Evolutionary conservation across 2,113 vertebrate genomes (phyloP).

Genomic region (Pomatostomus ruficeps): DNA sequence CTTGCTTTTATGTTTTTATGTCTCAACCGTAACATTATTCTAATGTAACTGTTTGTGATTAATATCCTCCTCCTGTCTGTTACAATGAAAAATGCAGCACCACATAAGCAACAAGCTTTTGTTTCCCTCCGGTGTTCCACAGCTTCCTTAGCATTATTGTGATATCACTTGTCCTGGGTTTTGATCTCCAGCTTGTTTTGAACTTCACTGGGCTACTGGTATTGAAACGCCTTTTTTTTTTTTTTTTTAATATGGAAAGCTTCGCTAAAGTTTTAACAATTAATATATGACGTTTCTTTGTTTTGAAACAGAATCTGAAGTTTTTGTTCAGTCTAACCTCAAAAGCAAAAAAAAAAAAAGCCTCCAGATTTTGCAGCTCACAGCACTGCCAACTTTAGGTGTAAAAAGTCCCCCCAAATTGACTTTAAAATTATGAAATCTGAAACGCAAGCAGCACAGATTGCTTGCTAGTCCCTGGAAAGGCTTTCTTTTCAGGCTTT

Average conservation of each 20-base stretch:
- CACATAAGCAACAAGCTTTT: background rate
- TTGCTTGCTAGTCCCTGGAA: background rate
- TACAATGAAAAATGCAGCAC: background rate
- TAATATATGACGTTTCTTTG: background rate
- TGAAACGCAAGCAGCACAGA: background rate
- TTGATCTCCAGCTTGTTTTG: background rate
- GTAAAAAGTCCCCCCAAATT: background rate
- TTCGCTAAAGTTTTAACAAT: background rate
- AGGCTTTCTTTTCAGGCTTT: background rate
- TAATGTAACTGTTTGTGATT: conserved; percentile 56
- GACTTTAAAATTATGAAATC: conserved; percentile 17
- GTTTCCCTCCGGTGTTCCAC: background rate
- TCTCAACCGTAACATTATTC: conserved; percentile 55
- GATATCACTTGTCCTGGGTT: background rate
- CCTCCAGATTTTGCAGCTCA: background rate
- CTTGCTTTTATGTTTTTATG: conserved; percentile 37
- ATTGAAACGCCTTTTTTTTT: background rate
- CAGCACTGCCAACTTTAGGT: background rate
- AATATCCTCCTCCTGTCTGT: conserved; percentile 1
- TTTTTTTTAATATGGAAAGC: background rate
- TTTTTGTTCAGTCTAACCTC: background rate
- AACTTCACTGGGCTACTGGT: background rate
- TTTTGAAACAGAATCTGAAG: background rate
- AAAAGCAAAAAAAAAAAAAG: background rate
- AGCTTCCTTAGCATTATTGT: background rate